These are phyloP conservation scores for Carassius carassius DNA, from an alignment of 2,113 vertebrate genomes.

Conservation along the genomic window DNA sequence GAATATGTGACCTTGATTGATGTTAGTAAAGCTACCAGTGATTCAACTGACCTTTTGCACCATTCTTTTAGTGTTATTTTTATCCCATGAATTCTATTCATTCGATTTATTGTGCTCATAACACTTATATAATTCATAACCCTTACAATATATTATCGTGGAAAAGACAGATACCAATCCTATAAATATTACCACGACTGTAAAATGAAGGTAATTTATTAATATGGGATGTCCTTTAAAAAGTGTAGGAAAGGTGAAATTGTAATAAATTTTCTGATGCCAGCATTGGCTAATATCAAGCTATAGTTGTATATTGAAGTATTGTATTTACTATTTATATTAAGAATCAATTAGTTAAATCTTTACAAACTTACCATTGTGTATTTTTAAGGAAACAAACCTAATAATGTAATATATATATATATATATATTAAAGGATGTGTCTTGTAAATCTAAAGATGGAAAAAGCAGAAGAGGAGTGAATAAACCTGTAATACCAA, in stretches of 20 bases:
- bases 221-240: neutral
- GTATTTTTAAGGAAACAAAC: neutral
- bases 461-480: neutral
- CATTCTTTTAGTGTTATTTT: neutral
- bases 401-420: neutral
- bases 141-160: too few relatives aligned
- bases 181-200: neutral
- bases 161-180: neutral
- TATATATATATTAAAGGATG: neutral
- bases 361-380: neutral
- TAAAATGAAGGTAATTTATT: neutral
- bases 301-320: too few relatives aligned
- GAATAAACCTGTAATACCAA: neutral
- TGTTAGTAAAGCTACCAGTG: neutral
- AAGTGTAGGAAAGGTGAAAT: neutral
- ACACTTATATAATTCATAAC: too few relatives aligned
- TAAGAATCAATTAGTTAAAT: too few relatives aligned
- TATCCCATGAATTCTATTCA: neutral
- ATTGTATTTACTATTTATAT: too few relatives aligned
- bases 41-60: conserved; percentile 41
- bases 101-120: neutral
- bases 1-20: conserved; percentile 6
- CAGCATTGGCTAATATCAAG: neutral
- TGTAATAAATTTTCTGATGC: neutral
- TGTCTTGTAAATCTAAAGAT: neutral